Evolutionary conservation across 1,140 invertebrate genomes (phyloP), one percentile per base, ranked within the genome.

Genomic region (Latrodectus geometricus): DNA sequence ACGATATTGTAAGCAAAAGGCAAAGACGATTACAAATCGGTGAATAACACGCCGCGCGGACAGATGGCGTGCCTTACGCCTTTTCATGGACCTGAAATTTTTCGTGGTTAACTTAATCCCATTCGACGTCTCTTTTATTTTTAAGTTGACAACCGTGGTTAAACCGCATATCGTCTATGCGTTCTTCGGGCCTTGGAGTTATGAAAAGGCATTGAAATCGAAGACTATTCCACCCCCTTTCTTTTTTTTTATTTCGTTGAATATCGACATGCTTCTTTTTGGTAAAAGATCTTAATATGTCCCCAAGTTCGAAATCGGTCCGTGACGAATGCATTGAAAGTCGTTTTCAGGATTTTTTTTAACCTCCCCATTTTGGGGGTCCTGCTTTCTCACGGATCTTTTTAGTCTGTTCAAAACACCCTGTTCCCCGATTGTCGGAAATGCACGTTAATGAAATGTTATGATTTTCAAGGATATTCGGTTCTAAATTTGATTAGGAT

Each of bases 91-190:
- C 21, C 14, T n/a, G 14, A 61, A 73, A 82, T 48, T 82, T 82
- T 17, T 73, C 80, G 80, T 73, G 80, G 80, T 82, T 82, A 82
- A 82, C 80, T 82, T 82, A 82, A 82, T 82, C 80, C 69, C 70
- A 23, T 73, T 82, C 12, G 73, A 73, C 80, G 80, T 73, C 70
- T 82, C 80, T 74, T 73, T 82, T 82, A 82, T 82, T 73, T 82
- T 70, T 82, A 74, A 82, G 69, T 82, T 82, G 80, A 82, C 80
- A 82, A 61, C 17, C 80, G 80, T 82, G 80, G 80, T 73, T 82
- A 82, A 82, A 35, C 78, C 9, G 66, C 50, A 35, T n/a, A 56
- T 54, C 73, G 54, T n/a, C 49, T 20, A 75, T 75, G 9, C 49
- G 52, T 75, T 75, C 54, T 17, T 15, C n/a, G 73, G 11, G 17